Conservation (phyloP, 2,113 vertebrate species). For the Atractosteus spatula region DNA sequence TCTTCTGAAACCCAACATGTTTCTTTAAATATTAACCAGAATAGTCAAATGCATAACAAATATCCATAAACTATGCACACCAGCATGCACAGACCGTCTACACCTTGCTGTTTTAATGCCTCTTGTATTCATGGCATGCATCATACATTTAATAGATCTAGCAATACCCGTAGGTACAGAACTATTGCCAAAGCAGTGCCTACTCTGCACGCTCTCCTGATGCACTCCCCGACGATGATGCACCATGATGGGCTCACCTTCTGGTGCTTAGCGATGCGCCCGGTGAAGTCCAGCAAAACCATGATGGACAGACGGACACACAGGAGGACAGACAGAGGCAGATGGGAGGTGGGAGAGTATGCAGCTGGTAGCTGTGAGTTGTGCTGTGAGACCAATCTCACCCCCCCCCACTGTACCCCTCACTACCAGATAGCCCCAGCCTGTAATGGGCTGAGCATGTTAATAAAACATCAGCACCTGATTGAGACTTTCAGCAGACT, state of each 20-base stretch:
- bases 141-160: too few species aligned
- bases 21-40: too few species aligned
- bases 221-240: too few species aligned
- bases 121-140: too few species aligned
- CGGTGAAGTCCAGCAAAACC: slow-evolving; percentile 44
- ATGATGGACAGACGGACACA: slow-evolving; percentile 39
- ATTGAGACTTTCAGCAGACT: slow-evolving; percentile 33
- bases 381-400: not conserved
- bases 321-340: slow-evolving; percentile 45
- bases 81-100: too few species aligned
- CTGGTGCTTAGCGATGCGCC: slow-evolving; percentile 43
- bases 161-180: too few species aligned
- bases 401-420: not conserved
- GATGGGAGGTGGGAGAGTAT: slow-evolving; percentile 18
- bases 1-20: too few species aligned
- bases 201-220: too few species aligned
- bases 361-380: slow-evolving; percentile 14
- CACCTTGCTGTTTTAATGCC: too few species aligned
- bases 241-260: slow-evolving; percentile 57
- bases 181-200: too few species aligned
- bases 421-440: slow-evolving; percentile 3
- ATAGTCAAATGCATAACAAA: too few species aligned
- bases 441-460: slow-evolving; percentile 32
- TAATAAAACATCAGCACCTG: slow-evolving; percentile 63
- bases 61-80: too few species aligned